Base-by-base conservation (phyloP, 2,797 vertebrate genomes). In the Poecilia gillii region DNA sequence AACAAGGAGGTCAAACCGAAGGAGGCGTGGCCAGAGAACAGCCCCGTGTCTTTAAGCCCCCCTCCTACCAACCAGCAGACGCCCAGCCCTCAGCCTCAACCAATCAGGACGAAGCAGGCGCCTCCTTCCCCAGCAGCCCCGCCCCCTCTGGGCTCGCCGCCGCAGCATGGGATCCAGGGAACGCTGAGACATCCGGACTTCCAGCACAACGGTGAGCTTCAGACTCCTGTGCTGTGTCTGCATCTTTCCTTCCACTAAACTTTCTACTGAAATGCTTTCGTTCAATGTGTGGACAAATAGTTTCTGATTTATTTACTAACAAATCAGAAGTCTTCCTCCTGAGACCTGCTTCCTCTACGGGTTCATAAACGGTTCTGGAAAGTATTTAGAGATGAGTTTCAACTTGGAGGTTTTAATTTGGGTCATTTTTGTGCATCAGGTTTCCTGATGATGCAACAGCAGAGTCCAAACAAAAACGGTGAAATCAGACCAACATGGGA, bases 181-280 rank as follows among this genome's bases (percentile, higher is more conserved):
- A 87, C 74, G 0, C 51, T 94, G 88, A 85, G 92, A 68, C 83
- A 89, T 72, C 75, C 92, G 0, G 92, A 94, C 80, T 94, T 94
- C 85, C 93, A 93, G 28, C 93, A 94, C 72, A 94, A 94, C 12
- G 93, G 93, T 93, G 84, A 88, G 87, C 20, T 23, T 20, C 20
- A 43, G 46, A 41, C 11, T 31, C 23, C 47, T 73, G 16, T n/a
- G 28, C 45, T 7, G 31, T 20, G 8, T 33, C 59, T 18, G 13
- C 57, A 14, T 16, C 12, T 31, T 31, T 31, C 12, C 57, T 59
- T 59, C 57, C 28, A 59, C 57, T 59, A 31, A 28, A 59, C 57
- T 6, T 59, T 14, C 57, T 28, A 36, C 3, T 64, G 14, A 62
- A 62, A 62, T 16, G 59, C 28, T 62, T 31, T 13, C 1, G 12